Conservation (phyloP, 1,140 invertebrate species). For the Coptotermes formosanus region DNA sequence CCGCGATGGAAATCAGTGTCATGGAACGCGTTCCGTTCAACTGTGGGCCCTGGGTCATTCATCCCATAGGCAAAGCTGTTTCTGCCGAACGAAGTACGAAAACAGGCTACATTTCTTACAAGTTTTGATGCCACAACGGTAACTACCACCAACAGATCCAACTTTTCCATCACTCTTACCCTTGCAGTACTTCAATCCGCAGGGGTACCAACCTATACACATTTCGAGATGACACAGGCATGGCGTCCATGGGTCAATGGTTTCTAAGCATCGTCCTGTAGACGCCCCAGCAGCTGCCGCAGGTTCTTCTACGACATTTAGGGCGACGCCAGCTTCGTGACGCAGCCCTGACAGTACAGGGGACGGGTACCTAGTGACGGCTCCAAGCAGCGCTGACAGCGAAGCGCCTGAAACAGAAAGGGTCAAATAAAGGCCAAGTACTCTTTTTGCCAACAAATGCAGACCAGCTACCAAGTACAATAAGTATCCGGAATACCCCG, state of each 20-base stretch:
- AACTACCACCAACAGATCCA: slow-evolving; percentile 55
- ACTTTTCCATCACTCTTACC: slow-evolving; percentile 59
- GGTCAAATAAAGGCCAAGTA: too few species aligned
- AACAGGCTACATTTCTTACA: slow-evolving; percentile 87
- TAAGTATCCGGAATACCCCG: too few species aligned
- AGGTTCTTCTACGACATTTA: not conserved
- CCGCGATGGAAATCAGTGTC: too few species aligned
- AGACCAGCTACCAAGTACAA: too few species aligned
- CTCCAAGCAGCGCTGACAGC: slow-evolving; percentile 51
- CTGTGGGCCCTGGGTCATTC: slow-evolving; percentile 58
- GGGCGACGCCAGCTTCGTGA: not conserved
- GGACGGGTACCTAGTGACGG: slow-evolving; percentile 35
- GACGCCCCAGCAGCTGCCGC: slow-evolving; percentile 36
- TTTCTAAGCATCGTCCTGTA: slow-evolving; percentile 57
- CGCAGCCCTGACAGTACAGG: not conserved
- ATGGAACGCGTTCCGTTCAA: not conserved
- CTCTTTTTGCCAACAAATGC: too few species aligned
- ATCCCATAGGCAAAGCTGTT: slow-evolving; percentile 85
- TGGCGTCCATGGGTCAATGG: slow-evolving; percentile 63
- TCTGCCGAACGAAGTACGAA: slow-evolving; percentile 77
- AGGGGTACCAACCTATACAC: slow-evolving; percentile 84
- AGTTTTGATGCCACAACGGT: slow-evolving; percentile 93
- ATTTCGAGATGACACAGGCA: slow-evolving; percentile 80
- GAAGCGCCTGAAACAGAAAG: slow-evolving; percentile 54
- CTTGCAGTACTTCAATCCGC: slow-evolving; percentile 91